Evolutionary conservation across 2,888 invertebrate species (phyloP), one percentile per base, ranked within the genome.

Genomic region (Heliconius aoede): DNA sequence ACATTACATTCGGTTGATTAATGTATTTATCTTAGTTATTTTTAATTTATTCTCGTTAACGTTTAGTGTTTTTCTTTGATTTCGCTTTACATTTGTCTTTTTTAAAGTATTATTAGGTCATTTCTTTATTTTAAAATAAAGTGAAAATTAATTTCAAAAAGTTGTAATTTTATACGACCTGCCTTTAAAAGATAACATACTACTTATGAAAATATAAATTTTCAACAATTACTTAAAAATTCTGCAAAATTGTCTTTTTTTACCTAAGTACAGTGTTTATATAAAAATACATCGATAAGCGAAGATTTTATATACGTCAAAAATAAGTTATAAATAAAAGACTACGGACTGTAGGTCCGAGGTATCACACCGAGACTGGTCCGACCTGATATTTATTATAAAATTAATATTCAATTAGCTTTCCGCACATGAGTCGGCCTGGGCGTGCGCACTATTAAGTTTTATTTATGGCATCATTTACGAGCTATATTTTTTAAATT

Each of bases 401-500:
- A 93, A 93, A 93, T 94, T 94, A 94, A 94, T 93, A 94, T 93
- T 94, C 94, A 94, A 94, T 94, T 94, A 94, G 93, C 93, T 93
- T 92, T 94, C 93, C 91, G 93, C 93, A 94, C 94, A 94, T 94
- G 92, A 92, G 88, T 89, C 90, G 86, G 71, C 77, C 86, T 91
- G 92, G 93, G 91, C 93, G 92, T 92, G 89, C 86, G 92, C 92
- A 89, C 94, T 94, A 94, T 94, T 94, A 94, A 91, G 89, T 90
- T 90, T 84, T 91, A 94, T 94, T 94, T 94, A 94, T 93, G 88
- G 92, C 94, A 92, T 93, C 92, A 93, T 93, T 94, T 93, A 90
- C 89, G 86, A 86, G 88, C 90, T 89, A 93, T 92, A 92, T 92
- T 93, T 93, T 92, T 91, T 81, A 91, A 92, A 91, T 91, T 91